phyloP scores from a whole-genome alignment of 2,888 invertebrate species.

The Taenaris catops region DNA sequence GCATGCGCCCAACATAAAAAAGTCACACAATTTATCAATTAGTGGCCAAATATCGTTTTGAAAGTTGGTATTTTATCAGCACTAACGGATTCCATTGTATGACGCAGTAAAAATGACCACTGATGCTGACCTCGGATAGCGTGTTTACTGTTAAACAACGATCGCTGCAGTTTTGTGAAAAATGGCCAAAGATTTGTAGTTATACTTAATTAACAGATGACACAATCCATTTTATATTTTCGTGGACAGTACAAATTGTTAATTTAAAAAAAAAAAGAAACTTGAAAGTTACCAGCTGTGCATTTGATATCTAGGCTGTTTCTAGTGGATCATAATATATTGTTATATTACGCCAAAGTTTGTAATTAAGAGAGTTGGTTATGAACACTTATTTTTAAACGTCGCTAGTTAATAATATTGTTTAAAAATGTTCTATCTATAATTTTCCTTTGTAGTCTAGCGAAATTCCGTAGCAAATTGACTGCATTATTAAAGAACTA shows the following conservation, averaged over 20 bases:
- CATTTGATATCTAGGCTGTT: constrained; percentile 53
- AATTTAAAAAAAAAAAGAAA: too few species aligned
- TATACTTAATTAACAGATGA: too few species aligned
- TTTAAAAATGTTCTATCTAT: too few species aligned
- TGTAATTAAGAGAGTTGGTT: constrained; percentile 64
- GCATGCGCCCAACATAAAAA: too few species aligned
- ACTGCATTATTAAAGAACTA: constrained; percentile 51
- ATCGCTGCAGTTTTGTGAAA: too few species aligned
- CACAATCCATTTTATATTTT: constrained; percentile 19
- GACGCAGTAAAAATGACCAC: too few species aligned
- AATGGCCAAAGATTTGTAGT: not conserved
- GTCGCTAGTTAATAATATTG: constrained; percentile 59
- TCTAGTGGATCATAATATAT: constrained; percentile 47
- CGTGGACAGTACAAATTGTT: constrained; percentile 20
- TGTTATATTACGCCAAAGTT: constrained; percentile 75
- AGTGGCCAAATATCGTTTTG: too few species aligned
- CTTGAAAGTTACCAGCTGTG: constrained; percentile 32
- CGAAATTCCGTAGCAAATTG: constrained; percentile 37
- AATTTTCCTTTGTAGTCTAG: constrained; percentile 34
- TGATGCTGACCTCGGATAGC: too few species aligned
- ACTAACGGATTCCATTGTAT: too few species aligned
- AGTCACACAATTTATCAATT: too few species aligned
- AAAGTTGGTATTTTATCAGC: too few species aligned
- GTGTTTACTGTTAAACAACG: not conserved
- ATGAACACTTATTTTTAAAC: constrained; percentile 53